Percentiles rank a stretch among this genome's conserved stretches.
phyloP scores from a whole-genome alignment of 2,888 invertebrate species.

The Vesta saturnalis region DNA sequence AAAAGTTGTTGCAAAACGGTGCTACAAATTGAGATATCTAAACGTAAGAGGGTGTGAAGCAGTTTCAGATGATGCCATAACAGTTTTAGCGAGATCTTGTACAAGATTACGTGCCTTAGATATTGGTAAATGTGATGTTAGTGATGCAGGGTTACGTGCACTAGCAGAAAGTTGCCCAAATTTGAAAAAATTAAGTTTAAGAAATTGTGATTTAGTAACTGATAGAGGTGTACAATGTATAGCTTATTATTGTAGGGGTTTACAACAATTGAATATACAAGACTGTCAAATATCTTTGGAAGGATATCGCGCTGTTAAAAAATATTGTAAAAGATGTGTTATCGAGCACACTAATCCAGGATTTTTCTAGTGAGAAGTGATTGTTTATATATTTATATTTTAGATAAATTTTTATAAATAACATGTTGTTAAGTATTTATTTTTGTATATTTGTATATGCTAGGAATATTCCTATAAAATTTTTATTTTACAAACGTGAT shows the following conservation, averaged over 20 bases:
- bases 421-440: constrained; percentile 45
- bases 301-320: constrained; percentile 91
- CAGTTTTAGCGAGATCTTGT: constrained; percentile 86
- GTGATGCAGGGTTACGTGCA: constrained; percentile 86
- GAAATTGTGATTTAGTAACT: constrained; percentile 91
- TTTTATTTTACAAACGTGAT: constrained; percentile 24
- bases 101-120: constrained; percentile 87
- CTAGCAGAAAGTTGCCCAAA: constrained; percentile 91
- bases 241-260: constrained; percentile 88
- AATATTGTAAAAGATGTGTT: constrained; percentile 90
- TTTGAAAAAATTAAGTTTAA: constrained; percentile 86
- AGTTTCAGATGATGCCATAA: constrained; percentile 91
- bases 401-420: constrained; percentile 45
- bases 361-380: constrained; percentile 71
- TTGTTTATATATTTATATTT: constrained; percentile 43
- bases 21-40: constrained; percentile 88
- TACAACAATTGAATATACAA: constrained; percentile 92
- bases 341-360: constrained; percentile 97
- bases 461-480: constrained; percentile 33
- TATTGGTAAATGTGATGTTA: constrained; percentile 93
- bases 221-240: constrained; percentile 89
- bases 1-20: constrained; percentile 85
- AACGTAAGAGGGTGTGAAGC: constrained; percentile 94
- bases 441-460: constrained; percentile 45
- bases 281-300: constrained; percentile 91